These are phyloP conservation scores for Brachymystax lenok DNA, from an alignment of 2,797 vertebrate genomes.

Conservation along the genomic window DNA sequence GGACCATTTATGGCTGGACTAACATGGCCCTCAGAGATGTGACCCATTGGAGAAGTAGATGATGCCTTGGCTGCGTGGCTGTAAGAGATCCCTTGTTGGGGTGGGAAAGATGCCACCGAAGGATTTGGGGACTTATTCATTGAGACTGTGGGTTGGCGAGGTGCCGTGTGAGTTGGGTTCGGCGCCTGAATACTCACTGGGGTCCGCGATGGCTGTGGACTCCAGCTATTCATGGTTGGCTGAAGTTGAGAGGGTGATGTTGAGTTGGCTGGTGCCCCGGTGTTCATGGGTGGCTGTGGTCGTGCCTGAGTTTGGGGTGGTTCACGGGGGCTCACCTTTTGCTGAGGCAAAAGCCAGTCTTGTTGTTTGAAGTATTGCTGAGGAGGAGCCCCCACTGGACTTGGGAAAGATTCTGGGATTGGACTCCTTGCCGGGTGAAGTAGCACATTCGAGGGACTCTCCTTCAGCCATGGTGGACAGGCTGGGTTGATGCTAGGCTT, in stretches of 20 bases:
- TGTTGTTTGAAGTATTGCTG: constrained; percentile 58
- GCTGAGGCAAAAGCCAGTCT: constrained; percentile 49
- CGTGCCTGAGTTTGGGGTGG: constrained; percentile 57
- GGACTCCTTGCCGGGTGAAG: constrained; percentile 70
- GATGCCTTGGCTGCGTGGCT: constrained; percentile 66
- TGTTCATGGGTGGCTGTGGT: constrained; percentile 59
- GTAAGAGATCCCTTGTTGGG: constrained; percentile 49
- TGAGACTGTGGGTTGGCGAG: constrained; percentile 58
- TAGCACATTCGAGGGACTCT: constrained; percentile 63
- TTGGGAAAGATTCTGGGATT: constrained; percentile 54
- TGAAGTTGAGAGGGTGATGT: constrained; percentile 56
- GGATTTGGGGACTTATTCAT: constrained; percentile 57
- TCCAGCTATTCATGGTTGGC: constrained; percentile 63
- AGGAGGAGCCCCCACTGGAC: constrained; percentile 44
- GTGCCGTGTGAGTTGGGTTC: constrained; percentile 58
- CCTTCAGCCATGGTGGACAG: constrained; percentile 84
- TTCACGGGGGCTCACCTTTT: constrained; percentile 59
- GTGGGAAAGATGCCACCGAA: constrained; percentile 68
- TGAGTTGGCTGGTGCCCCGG: constrained; percentile 54
- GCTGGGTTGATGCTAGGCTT: constrained; percentile 85
- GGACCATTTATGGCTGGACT: constrained; percentile 33
- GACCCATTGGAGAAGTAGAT: constrained; percentile 64
- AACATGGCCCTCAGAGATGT: neutral
- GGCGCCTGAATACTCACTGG: constrained; percentile 76
- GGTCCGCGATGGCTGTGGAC: constrained; percentile 63